Conservation (phyloP, 2,113 vertebrate genomes). For the Gadus macrocephalus region DNA sequence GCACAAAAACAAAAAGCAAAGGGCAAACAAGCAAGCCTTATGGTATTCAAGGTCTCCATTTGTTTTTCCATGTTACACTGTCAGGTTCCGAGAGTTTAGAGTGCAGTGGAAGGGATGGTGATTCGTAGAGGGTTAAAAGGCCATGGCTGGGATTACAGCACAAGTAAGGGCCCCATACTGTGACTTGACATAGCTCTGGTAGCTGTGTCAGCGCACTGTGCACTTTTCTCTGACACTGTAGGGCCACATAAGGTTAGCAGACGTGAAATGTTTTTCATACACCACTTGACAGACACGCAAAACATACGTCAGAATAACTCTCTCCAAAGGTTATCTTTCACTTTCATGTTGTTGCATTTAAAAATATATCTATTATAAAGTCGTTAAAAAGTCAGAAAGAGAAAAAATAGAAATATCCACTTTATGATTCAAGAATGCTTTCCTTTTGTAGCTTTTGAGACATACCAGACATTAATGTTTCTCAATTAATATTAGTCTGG, state of each 20-base stretch:
- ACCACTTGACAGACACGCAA: constrained; percentile 56
- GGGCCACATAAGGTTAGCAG: constrained; percentile 61
- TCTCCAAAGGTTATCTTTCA: constrained; percentile 43
- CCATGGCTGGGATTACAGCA: constrained; percentile 68
- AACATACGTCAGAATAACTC: constrained; percentile 25
- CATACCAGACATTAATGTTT: neutral
- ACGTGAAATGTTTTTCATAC: constrained; percentile 59
- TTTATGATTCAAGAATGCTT: neutral
- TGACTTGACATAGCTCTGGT: constrained; percentile 59
- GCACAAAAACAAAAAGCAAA: constrained; percentile 28
- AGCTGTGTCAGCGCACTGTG: constrained; percentile 62
- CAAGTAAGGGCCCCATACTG: constrained; percentile 70
- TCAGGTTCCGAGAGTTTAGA: constrained; percentile 48
- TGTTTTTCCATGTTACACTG: constrained; percentile 69
- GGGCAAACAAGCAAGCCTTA: constrained; percentile 67
- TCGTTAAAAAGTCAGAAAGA: constrained; percentile 43
- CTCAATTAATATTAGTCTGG: too few species aligned
- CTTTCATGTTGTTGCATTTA: constrained; percentile 18
- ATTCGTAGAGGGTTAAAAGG: constrained; percentile 64
- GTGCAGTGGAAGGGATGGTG: constrained; percentile 48
- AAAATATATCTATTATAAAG: neutral
- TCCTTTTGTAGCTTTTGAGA: too few species aligned
- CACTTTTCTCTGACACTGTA: constrained; percentile 68
- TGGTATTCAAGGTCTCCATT: constrained; percentile 75
- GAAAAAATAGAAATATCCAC: constrained; percentile 1